These are phyloP conservation scores for Pachliopta kotzebuea DNA, from an alignment of 2,888 invertebrate species.

Conservation along the genomic window DNA sequence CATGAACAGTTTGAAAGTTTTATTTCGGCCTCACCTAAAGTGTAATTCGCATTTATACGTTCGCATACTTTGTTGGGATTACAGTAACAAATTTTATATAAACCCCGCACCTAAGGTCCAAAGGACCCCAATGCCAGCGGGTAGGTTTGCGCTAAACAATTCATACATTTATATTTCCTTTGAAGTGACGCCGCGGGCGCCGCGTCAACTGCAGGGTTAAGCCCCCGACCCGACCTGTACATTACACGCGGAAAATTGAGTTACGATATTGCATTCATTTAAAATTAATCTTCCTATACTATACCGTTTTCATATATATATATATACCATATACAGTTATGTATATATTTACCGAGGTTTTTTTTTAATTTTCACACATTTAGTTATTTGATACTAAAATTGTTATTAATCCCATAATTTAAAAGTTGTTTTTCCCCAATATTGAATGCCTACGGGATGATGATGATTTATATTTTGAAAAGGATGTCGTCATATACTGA, in stretches of 20 bases:
- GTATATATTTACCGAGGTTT: too few species aligned
- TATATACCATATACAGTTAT: too few species aligned
- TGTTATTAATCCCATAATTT: too few species aligned
- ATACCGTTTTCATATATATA: not conserved
- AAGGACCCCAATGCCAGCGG: conserved; percentile 51
- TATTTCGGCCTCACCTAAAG: conserved; percentile 29
- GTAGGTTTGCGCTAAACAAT: conserved; percentile 72
- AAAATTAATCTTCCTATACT: conserved; percentile 29
- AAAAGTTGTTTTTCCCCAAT: too few species aligned
- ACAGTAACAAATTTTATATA: conserved; percentile 37
- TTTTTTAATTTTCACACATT: too few species aligned
- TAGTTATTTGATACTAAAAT: too few species aligned
- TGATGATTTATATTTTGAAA: too few species aligned
- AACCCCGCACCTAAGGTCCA: conserved; percentile 46
- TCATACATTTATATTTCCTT: conserved; percentile 76
- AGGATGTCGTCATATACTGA: too few species aligned
- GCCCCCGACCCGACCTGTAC: conserved; percentile 54
- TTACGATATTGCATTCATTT: conserved; percentile 39
- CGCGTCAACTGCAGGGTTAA: conserved; percentile 71
- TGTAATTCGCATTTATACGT: conserved; percentile 13
- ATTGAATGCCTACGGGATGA: too few species aligned
- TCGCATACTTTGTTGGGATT: conserved; percentile 27
- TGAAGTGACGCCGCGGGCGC: conserved; percentile 71
- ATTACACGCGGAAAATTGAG: conserved; percentile 61
- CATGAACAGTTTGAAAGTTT: conserved; percentile 13